Evolutionary conservation across 53 echinoderm and acorn worm species (phyloP), one percentile per base, ranked within the genome.

Genomic region (Temnopleurus reevesii): DNA sequence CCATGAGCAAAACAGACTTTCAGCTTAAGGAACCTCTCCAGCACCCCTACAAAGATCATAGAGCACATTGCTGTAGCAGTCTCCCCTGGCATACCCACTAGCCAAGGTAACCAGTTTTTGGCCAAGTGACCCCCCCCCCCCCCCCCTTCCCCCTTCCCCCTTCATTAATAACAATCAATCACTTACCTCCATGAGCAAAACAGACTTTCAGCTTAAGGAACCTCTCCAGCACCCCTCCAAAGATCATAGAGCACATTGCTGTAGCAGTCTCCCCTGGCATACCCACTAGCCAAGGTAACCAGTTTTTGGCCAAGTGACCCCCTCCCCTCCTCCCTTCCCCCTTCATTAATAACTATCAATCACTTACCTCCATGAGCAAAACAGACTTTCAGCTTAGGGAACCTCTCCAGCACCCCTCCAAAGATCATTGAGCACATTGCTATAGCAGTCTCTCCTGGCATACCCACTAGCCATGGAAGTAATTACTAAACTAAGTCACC

Each of bases 1-100:
- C 98, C 98, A 76, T 97, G 98, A 3, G 98, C 98, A 89, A 97
- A 97, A 90, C 95, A 94, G 63, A 97, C 98, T 81, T 97, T 97
- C 34, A 97, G 93, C 80, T 97, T 97, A 12, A 95, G 97, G 91
- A 93, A 97, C 27, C 89, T 90, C 65, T 97, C 98, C 66, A 97
- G 90, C 27, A 97, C 93, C 0, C 98, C 98, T 19, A 95, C 98
- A 90, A 97, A 97, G 77, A 97, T 93, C 88, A 97, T 93, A 12
- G 93, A 95, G 89, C 94, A 95, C 4, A 97, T 86, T 8, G 98
- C 98, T 1, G 94, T 94, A 27, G 98, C 95, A 5, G 98, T 97
- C 53, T 97, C 98, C 23, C 92, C 98, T 0, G 98, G 98, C 98
- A 97, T 97, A 0, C 98, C 98, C n/a, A 97, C 98, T 53, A 97